Conservation (phyloP, 1,140 invertebrate species). For the Brachionus paranguensis region DNA sequence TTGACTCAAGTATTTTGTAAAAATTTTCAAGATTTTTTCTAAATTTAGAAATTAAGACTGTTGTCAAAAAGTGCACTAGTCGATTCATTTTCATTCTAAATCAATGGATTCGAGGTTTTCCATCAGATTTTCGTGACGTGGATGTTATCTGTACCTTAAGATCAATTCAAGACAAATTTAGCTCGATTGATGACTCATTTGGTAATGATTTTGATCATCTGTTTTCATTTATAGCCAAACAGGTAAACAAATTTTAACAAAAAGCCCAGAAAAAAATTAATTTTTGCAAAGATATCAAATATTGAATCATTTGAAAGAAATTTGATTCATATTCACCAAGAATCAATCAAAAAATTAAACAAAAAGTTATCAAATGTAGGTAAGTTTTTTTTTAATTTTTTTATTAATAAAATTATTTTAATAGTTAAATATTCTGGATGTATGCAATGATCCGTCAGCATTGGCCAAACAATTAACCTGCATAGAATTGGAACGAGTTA, state of each 20-base stretch:
- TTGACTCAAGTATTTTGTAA: neutral
- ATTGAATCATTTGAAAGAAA: neutral
- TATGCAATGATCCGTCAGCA: neutral
- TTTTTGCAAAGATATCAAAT: neutral
- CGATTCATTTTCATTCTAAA: neutral
- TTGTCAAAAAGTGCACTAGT: neutral
- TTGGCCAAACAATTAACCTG: neutral
- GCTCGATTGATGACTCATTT: neutral
- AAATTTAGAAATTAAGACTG: neutral
- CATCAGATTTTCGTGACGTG: slow-evolving; percentile 21
- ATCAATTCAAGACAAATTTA: neutral
- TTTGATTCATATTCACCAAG: neutral
- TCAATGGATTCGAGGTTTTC: slow-evolving; percentile 11
- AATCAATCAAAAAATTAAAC: neutral
- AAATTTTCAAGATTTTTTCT: neutral
- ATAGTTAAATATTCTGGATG: neutral
- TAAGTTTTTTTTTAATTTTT: neutral
- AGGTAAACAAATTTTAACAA: neutral
- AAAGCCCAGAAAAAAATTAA: neutral
- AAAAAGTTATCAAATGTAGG: neutral
- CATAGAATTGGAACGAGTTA: slow-evolving; percentile 9
- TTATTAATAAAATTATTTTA: neutral
- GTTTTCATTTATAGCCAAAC: neutral
- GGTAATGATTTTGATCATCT: neutral
- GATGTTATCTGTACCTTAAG: neutral